Evolutionary conservation across 2,113 vertebrate species (phyloP).

Genomic region (Girardinichthys multiradiatus): DNA sequence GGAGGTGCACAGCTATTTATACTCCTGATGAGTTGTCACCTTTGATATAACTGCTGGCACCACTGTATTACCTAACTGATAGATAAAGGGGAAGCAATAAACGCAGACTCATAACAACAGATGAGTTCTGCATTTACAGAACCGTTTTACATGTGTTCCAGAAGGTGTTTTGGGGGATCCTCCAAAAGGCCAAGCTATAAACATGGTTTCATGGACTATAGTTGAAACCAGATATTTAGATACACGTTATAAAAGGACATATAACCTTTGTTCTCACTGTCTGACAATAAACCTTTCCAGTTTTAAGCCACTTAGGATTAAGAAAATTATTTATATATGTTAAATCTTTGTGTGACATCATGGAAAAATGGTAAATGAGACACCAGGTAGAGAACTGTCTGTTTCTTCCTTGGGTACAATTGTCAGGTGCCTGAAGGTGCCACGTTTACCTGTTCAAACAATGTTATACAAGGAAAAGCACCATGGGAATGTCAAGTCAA

Average conservation of each 20-base stretch:
- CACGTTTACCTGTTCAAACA: too few relatives aligned
- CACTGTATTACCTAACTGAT: constrained; percentile 55
- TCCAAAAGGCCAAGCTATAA: constrained; percentile 10
- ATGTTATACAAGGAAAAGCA: too few relatives aligned
- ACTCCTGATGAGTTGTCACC: constrained; percentile 66
- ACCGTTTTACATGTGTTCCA: constrained; percentile 18
- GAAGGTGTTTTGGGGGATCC: neutral
- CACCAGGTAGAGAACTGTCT: neutral
- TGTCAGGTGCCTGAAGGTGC: neutral
- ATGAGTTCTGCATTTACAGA: constrained; percentile 36
- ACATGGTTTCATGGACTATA: neutral
- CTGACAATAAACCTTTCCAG: too few relatives aligned
- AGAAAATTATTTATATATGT: neutral
- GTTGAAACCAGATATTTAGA: too few relatives aligned
- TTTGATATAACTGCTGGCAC: constrained; percentile 58
- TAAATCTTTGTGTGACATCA: neutral
- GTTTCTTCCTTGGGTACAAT: neutral
- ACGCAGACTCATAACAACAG: constrained; percentile 12
- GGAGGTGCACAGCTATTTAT: constrained; percentile 69
- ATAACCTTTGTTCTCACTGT: neutral
- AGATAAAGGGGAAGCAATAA: constrained; percentile 15
- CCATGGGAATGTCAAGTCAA: too few relatives aligned
- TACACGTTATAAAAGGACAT: neutral
- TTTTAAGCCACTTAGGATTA: neutral
- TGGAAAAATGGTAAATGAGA: neutral